Evolutionary conservation across 2,888 invertebrate species (phyloP), one percentile per base, ranked within the genome.

Genomic region (Melanchra persicariae): DNA sequence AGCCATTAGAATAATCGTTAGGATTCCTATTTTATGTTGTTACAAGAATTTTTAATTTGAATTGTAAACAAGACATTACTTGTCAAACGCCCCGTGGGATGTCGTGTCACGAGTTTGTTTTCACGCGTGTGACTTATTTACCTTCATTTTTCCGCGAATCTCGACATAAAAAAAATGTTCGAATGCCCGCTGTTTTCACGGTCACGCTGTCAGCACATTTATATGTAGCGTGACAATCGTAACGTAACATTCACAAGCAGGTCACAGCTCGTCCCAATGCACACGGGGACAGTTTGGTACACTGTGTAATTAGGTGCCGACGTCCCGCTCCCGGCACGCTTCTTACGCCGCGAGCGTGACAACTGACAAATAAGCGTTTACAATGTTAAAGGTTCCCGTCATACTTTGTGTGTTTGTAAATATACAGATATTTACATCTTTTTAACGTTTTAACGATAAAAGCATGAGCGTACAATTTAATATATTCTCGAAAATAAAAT

Each of bases 221-320:
- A 17, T 67, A 68, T 59, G 51, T 58, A 45, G 58, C 52, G 51
- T 74, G 57, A 62, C 24, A 47, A 51, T 51, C 30, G 81, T 75
- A 81, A 79, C 74, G 51, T 70, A 78, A 87, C 81, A 81, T 77
- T 81, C 75, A 68, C 78, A 84, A 85, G 75, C 85, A 75, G 86
- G 86, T 84, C 86, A 87, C 81, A 83, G 66, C 65, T 70, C 70
- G 73, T 79, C 80, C 73, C 76, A 79, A 82, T 82, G 83, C 77
- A 72, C 79, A 60, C 51, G 22, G 59, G 58, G 61, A 69, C 58
- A 60, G 37, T 60, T 68, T 30, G 63, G 64, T 55, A 65, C 47
- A 65, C 59, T 62, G 63, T 63, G 30, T 74, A 82, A 84, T 84
- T 66, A 84, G 65, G 59, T 81, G 66, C 26, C 24, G 22, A n/a